These are phyloP conservation scores for Tursiops truncatus DNA, from an alignment of 2,113 vertebrate genomes.

Conservation along the genomic window DNA sequence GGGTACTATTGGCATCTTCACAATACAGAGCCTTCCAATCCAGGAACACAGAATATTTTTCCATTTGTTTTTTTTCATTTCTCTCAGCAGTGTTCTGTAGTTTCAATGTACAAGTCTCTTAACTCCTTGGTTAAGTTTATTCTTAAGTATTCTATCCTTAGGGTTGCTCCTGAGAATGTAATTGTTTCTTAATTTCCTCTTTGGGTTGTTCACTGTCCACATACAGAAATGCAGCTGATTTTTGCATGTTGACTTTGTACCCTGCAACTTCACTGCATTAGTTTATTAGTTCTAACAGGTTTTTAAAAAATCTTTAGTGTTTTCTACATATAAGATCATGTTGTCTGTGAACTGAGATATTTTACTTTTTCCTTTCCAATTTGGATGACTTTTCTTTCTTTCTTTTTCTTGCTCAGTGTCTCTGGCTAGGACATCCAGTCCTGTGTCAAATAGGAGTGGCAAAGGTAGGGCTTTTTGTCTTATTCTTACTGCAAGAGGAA, in stretches of 20 bases:
- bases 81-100: neutral
- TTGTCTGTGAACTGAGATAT: neutral
- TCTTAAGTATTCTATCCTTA: neutral
- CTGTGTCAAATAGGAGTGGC: neutral
- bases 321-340: neutral
- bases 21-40: neutral
- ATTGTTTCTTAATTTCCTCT: neutral
- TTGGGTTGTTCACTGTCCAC: neutral
- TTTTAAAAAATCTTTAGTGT: neutral
- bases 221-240: neutral
- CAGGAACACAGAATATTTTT: neutral
- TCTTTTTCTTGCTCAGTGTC: neutral
- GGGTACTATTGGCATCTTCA: neutral
- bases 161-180: neutral
- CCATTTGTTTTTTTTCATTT: neutral
- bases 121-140: neutral
- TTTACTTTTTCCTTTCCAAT: neutral
- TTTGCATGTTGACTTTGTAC: neutral
- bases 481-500: neutral
- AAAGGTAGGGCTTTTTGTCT: neutral
- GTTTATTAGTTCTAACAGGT: neutral
- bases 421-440: neutral
- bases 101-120: neutral
- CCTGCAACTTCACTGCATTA: neutral
- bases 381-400: neutral